These are phyloP conservation scores for Pheosia gnoma DNA, from an alignment of 2,888 invertebrate species.

Conservation along the genomic window DNA sequence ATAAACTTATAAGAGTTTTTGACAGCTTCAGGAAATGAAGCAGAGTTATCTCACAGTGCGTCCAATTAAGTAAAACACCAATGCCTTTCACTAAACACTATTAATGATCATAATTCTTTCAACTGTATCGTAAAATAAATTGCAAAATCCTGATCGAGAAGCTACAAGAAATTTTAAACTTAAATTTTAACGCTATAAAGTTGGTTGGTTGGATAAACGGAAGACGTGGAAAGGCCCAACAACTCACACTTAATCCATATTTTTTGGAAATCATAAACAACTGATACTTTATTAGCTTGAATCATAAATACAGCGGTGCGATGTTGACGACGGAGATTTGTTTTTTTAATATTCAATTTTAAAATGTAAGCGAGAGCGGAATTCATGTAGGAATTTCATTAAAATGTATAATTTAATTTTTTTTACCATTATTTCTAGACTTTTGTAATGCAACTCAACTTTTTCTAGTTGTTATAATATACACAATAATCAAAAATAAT, in stretches of 20 bases:
- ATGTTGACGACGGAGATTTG: slow-evolving; percentile 24
- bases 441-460: no score
- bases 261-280: slow-evolving; percentile 48
- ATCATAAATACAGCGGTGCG: slow-evolving; percentile 44
- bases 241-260: slow-evolving; percentile 24
- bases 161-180: not conserved
- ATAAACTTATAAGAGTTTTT: not conserved
- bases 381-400: no score
- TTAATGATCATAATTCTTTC: slow-evolving; percentile 5
- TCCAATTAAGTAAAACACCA: not conserved
- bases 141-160: not conserved
- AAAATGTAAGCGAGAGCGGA: slow-evolving; percentile 15
- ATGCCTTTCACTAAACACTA: slow-evolving; percentile 3
- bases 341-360: slow-evolving; percentile 7
- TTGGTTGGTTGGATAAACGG: not conserved
- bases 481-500: no score
- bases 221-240: not conserved
- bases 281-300: slow-evolving; percentile 42
- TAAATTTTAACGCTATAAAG: not conserved
- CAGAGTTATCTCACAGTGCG: not conserved
- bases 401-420: no score
- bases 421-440: no score
- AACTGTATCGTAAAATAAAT: slow-evolving; percentile 1
- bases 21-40: not conserved
- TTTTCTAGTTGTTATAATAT: no score